Evolutionary conservation across 92 coral and sea anemone genomes (phyloP).

Genomic region (Epizoanthus illoricatus): DNA sequence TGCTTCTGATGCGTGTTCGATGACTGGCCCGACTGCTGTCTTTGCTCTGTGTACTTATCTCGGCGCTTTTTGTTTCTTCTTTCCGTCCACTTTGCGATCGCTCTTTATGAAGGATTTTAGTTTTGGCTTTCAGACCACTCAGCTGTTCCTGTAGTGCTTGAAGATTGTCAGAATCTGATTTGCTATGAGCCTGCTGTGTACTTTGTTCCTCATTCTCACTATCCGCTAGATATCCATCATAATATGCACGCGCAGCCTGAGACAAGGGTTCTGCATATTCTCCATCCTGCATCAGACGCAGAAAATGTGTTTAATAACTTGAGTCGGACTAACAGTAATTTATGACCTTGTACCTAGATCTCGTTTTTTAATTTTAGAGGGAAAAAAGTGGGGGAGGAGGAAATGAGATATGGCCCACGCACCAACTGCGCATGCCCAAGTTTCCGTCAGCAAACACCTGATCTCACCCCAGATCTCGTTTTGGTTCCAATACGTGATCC

Average conservation of each 20-base stretch:
- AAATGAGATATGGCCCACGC: too few species aligned
- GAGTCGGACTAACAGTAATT: too few species aligned
- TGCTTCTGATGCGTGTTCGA: not conserved
- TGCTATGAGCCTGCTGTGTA: constrained; percentile 63
- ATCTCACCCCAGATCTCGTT: too few species aligned
- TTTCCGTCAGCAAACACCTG: too few species aligned
- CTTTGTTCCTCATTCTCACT: constrained; percentile 64
- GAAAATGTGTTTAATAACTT: too few species aligned
- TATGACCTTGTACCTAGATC: too few species aligned
- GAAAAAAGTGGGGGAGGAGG: too few species aligned
- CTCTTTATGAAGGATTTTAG: not conserved
- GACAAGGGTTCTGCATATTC: not conserved
- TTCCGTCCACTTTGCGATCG: not conserved
- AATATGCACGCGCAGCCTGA: constrained; percentile 20
- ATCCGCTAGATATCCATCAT: constrained; percentile 81
- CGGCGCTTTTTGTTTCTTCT: constrained; percentile 13
- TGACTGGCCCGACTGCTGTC: not conserved
- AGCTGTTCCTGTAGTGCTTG: constrained; percentile 29
- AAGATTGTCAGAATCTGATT: constrained; percentile 20
- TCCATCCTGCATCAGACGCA: constrained; percentile 15
- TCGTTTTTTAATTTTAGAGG: too few species aligned
- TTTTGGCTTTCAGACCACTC: not conserved
- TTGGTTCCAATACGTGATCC: too few species aligned
- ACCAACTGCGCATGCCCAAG: too few species aligned
- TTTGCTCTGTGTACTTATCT: not conserved